Evolutionary conservation across 1,140 invertebrate genomes (phyloP), one percentile per base, ranked within the genome.

Genomic region (Drosophila rhopaloa): DNA sequence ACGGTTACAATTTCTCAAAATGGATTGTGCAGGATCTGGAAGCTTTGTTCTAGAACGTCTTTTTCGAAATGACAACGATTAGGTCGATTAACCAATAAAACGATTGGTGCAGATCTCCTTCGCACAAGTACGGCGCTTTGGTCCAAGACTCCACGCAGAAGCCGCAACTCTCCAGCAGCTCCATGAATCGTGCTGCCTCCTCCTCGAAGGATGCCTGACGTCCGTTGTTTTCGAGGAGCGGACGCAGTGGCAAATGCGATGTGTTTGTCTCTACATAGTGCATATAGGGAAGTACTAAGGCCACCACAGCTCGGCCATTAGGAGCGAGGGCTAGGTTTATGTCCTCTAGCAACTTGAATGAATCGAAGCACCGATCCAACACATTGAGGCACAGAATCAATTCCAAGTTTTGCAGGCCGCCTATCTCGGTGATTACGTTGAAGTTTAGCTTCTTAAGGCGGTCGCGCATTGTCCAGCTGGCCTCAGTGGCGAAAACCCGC

Each of bases 1-100:
- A 53, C 38, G 46, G 9, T 27, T 66, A 53, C 13, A 53, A 65
- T 44, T 44, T 13, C 29, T 11, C 32, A 35, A 14, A 44, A 9
- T 11, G 13, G 9, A 16, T 53, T 24, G 48, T 27, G 37, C 43
- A 27, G 27, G 37, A 43, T 41, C 14, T 56, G 41, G 50, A 70
- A 43, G 41, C 29, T n/a, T 9, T 40, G 24, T 38, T 56, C 58
- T 78, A 59, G 13, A 53, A 65, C 27, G 66, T 29, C 24, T 83
- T 91, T 60, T 92, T 92, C 11, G 92, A 92, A 63, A 95, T 85
- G 38, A 96, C 93, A 86, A 98, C 97, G 14, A 98, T 92, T n/a
- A 95, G 95, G 93, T 98, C 98, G 76, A 96, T 94, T n/a, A 98
- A 93, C 93, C 96, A 97, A 92, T 98, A 98, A 91, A 96, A 98